These are phyloP conservation scores for Lumbricus terrestris DNA, from an alignment of 2,888 invertebrate genomes.

Conservation along the genomic window DNA sequence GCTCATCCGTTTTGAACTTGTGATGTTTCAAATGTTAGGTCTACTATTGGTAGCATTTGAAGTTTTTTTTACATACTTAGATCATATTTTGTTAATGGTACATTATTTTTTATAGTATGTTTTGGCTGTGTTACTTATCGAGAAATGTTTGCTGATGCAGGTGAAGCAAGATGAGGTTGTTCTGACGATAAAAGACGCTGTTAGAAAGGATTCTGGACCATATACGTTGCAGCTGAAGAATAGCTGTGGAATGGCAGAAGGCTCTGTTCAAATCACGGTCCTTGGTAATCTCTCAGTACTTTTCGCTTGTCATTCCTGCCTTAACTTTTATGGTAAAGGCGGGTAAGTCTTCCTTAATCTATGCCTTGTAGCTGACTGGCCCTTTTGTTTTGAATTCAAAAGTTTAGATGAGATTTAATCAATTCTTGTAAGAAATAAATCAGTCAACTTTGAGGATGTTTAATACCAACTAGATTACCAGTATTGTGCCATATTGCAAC, in stretches of 20 bases:
- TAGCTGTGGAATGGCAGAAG: constrained; percentile 91
- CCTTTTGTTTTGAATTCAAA: not conserved
- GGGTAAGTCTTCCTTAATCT: not conserved
- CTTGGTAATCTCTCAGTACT: constrained; percentile 61
- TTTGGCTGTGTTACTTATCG: not conserved
- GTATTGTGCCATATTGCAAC: too few species aligned
- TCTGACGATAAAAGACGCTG: constrained; percentile 87
- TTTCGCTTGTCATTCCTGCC: not conserved
- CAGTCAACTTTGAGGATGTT: not conserved
- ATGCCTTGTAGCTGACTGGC: not conserved
- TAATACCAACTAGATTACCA: not conserved
- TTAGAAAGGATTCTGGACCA: constrained; percentile 83
- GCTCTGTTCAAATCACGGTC: constrained; percentile 89
- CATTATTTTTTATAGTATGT: not conserved
- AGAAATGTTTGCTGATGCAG: not conserved
- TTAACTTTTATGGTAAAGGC: not conserved
- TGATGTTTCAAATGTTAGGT: too few species aligned
- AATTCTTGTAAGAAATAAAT: not conserved
- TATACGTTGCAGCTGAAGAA: constrained; percentile 90
- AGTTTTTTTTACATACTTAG: too few species aligned
- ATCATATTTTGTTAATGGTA: not conserved
- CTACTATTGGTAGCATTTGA: too few species aligned
- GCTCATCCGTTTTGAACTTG: too few species aligned
- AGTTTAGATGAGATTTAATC: not conserved
- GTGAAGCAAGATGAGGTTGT: constrained; percentile 66